Conservation (phyloP, 2,888 invertebrate species). For the Cremastinae sp. region DNA sequence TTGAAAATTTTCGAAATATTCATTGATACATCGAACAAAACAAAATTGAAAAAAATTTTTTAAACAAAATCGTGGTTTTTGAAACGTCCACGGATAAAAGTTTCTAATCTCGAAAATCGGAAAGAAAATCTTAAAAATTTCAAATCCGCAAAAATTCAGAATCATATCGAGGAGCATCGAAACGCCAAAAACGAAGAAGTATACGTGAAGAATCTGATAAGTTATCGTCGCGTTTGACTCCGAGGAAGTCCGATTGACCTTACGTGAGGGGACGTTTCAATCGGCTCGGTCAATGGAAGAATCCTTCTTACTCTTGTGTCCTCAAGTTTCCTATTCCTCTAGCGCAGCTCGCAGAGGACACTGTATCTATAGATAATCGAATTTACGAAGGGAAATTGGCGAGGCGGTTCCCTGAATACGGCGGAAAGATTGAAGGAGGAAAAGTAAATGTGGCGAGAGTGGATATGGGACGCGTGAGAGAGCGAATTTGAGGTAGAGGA, state of each 20-base stretch:
- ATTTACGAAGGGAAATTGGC: conserved; percentile 76
- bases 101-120: no score
- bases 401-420: conserved; percentile 44
- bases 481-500: conserved; percentile 23
- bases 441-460: conserved; percentile 40
- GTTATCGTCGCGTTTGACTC: conserved; percentile 33
- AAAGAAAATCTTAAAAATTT: no score
- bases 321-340: conserved; percentile 66
- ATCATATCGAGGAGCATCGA: no score
- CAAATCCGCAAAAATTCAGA: no score
- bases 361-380: conserved; percentile 73
- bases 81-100: no score
- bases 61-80: no score
- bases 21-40: no score
- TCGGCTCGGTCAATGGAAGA: conserved; percentile 25
- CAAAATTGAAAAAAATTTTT: no score
- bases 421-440: conserved; percentile 27
- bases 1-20: no score
- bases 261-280: conserved; percentile 55
- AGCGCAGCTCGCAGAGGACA: conserved; percentile 43
- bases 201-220: conserved; percentile 35
- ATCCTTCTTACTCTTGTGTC: not conserved
- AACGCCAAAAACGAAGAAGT: not conserved
- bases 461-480: conserved; percentile 35
- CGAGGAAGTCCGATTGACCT: conserved; percentile 49